Evolutionary conservation across 2,888 invertebrate species (phyloP), one percentile per base, ranked within the genome.

Genomic region (Eupithecia subumbrata): DNA sequence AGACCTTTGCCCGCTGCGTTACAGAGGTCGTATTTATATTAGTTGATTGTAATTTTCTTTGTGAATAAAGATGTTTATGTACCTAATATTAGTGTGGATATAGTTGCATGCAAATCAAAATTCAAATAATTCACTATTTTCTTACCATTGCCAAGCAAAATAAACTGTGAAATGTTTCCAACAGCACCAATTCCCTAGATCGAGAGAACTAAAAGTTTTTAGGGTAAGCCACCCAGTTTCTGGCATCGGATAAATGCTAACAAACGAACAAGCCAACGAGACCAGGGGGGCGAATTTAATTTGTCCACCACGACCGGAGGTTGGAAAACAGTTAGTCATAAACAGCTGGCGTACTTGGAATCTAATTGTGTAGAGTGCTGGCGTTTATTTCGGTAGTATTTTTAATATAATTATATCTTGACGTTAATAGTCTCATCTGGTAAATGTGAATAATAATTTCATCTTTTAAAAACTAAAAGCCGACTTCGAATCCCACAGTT

Each of bases 221-320:
- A 25, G 43, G 60, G 22, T 25, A 68, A 67, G 30, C 67, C 67
- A 64, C 64, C 68, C 52, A 63, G 25, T 75, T 71, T 73, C 72
- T 48, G 64, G 73, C 74, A n/a, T 70, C 64, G 64, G 52, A 72
- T 67, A 71, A 72, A 75, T 71, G 73, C 64, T 77, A 68, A 69
- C 77, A 75, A 77, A 73, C 64, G 68, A 71, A 66, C 64, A 71
- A 40, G 67, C 37, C 16, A 60, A 68, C 68, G 40, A 63, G 73
- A 63, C 71, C 63, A 45, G 45, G 73, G 68, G 73, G 68, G 5
- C 60, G 69, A 75, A 75, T 75, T 75, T 75, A 77, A 75, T 77
- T 77, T 72, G 75, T 72, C 69, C 71, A 74, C 71, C 63, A 18
- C 40, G 69, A 30, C 40, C 48, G 30, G 11, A 16, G 16, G 43